Evolutionary conservation across 2,888 invertebrate species (phyloP).

Genomic region (Salpingus planirostris): DNA sequence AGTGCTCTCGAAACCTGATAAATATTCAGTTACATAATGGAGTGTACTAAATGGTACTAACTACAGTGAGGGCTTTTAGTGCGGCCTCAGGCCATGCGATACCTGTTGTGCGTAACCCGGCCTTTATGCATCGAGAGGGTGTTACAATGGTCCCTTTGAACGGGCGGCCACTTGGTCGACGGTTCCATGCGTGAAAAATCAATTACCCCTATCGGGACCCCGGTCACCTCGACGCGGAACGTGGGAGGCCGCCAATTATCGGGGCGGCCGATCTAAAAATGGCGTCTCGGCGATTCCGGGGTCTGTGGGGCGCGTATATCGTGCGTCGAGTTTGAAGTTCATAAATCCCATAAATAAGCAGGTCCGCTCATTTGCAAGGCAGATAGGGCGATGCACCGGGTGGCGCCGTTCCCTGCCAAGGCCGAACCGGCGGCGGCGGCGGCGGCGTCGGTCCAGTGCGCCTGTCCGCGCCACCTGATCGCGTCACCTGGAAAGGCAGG

Average conservation of each 20-base stretch:
- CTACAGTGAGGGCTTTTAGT: slow-evolving; percentile 18
- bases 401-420: slow-evolving; percentile 35
- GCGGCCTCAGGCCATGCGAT: slow-evolving; percentile 21
- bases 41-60: slow-evolving; percentile 17
- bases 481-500: slow-evolving; percentile 15
- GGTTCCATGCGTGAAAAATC: slow-evolving; percentile 21
- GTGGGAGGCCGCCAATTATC: no score
- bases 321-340: slow-evolving; percentile 44
- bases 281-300: no score
- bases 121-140: slow-evolving; percentile 15
- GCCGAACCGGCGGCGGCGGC: slow-evolving; percentile 22
- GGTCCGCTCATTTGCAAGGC: slow-evolving; percentile 41
- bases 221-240: no score
- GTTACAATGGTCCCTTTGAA: slow-evolving; percentile 12
- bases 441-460: slow-evolving; percentile 21
- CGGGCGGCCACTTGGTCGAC: slow-evolving; percentile 13
- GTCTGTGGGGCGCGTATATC: no score
- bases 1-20: slow-evolving; percentile 15
- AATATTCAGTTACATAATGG: slow-evolving; percentile 22
- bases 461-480: slow-evolving; percentile 28
- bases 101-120: slow-evolving; percentile 23
- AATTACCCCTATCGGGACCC: slow-evolving; percentile 22
- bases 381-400: slow-evolving; percentile 39
- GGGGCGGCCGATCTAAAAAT: no score
- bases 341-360: slow-evolving; percentile 43